Base-by-base conservation (phyloP, 2,888 invertebrate species). In the Physocephala rufipes region DNA sequence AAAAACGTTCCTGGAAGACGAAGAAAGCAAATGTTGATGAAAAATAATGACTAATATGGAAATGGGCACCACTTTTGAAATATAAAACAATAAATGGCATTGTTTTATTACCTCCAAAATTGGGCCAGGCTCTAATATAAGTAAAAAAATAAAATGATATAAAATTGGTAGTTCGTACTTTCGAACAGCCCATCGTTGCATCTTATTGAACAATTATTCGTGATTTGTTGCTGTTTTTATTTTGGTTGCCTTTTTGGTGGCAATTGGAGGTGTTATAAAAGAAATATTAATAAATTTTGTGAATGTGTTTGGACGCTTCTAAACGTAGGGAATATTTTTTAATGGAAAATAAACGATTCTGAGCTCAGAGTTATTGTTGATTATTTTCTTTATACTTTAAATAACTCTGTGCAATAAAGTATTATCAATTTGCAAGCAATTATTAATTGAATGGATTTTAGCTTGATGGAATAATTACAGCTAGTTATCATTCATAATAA, bases 201-300 rank as follows among this genome's bases (percentile, higher is more conserved):
- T 30, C 4, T 5, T 65, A 28, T 28, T 51, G 49, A n/a, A n/a
- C 24, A 51, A 30, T 65, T 65, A n/a, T n/a, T n/a, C n/a, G n/a
- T n/a, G n/a, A n/a, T n/a, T n/a, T n/a, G n/a, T n/a, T n/a, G n/a
- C n/a, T n/a, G n/a, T n/a, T n/a, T n/a, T n/a, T n/a, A n/a, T n/a
- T n/a, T n/a, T n/a, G n/a, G 19, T 65, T 65, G 4, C 26, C 16
- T 16, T 26, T 26, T 28, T 19, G 26, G 30, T n/a, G 53, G n/a
- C n/a, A n/a, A 24, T 4, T 51, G 47, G n/a, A 49, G 9, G 65
- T 16, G 65, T 51, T 19, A 4, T 19, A 65, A 24, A 47, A 9
- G 24, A 26, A 47, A 28, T 51, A 65, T 65, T 65, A 47, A 65
- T 65, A 51, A 65, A 51, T 65, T 62, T 43, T 68, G 30, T 19